Conservation (phyloP, 2,797 vertebrate genomes). For the Sternotherus odoratus region DNA sequence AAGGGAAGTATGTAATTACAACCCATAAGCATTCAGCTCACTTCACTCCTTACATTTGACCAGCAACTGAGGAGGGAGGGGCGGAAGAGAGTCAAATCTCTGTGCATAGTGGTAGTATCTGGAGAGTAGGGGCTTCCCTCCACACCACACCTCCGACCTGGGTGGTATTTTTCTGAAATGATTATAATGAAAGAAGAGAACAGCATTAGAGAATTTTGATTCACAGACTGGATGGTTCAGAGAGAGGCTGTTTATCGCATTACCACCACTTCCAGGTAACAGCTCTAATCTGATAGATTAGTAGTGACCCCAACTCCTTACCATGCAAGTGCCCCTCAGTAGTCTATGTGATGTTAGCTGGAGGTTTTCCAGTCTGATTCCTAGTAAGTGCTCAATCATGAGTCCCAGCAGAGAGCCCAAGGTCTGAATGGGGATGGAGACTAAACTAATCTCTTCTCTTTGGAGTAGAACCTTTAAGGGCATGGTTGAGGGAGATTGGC, state of each 20-base stretch:
- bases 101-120: background rate
- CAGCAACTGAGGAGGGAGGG: background rate
- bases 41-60: background rate
- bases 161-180: background rate
- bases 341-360: background rate
- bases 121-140: background rate
- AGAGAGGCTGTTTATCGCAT: background rate
- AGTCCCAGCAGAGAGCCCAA: background rate
- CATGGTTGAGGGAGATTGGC: background rate
- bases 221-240: background rate
- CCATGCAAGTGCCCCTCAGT: background rate
- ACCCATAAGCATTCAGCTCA: background rate
- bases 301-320: background rate
- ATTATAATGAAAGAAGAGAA: background rate
- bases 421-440: background rate
- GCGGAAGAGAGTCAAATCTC: background rate
- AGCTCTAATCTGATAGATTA: background rate
- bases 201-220: background rate
- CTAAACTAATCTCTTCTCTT: background rate
- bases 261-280: background rate
- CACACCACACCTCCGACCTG: background rate
- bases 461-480: background rate
- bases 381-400: background rate
- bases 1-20: background rate
- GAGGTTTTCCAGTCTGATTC: background rate